A percentile compares a stretch with the other conserved stretches of the same genome.
Conservation (phyloP, 1,140 invertebrate species). For the Rhagoletis zephyria region DNA sequence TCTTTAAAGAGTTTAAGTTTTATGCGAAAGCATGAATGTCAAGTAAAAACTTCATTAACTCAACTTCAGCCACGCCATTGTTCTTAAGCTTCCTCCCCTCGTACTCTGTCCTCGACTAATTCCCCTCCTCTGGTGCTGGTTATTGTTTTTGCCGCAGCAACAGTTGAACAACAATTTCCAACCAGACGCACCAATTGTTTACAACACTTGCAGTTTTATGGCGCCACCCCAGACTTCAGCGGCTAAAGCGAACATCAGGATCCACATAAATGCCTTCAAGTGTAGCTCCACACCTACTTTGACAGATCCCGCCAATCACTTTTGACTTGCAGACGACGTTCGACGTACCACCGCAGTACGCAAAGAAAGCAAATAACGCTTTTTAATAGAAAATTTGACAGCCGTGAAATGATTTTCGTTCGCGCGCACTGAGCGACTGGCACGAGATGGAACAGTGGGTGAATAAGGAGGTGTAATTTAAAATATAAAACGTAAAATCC, state of each 20-base stretch:
- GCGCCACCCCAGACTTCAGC: not conserved
- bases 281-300: slow-evolving; percentile 21
- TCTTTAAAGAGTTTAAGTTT: not conserved
- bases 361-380: slow-evolving; percentile 38
- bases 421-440: not conserved
- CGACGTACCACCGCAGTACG: not conserved
- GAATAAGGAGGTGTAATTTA: too few species aligned
- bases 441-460: not conserved
- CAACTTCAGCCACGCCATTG: not conserved
- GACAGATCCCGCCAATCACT: slow-evolving; percentile 50
- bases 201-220: not conserved
- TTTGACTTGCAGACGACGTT: slow-evolving; percentile 31
- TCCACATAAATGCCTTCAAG: not conserved
- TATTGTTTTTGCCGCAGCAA: slow-evolving; percentile 27
- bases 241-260: too few species aligned
- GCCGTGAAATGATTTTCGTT: slow-evolving; percentile 53
- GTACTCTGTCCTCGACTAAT: not conserved
- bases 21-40: not conserved
- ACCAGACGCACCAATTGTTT: slow-evolving; percentile 25
- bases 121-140: not conserved
- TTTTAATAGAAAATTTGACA: slow-evolving; percentile 55
- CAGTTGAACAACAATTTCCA: not conserved
- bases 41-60: slow-evolving; percentile 11
- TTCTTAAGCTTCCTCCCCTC: too few species aligned
- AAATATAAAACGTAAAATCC: too few species aligned